A percentile compares a stretch with the other conserved stretches of the same genome.
Evolutionary conservation across 2,888 invertebrate species (phyloP).

Genomic region (Odontothrips loti): DNA sequence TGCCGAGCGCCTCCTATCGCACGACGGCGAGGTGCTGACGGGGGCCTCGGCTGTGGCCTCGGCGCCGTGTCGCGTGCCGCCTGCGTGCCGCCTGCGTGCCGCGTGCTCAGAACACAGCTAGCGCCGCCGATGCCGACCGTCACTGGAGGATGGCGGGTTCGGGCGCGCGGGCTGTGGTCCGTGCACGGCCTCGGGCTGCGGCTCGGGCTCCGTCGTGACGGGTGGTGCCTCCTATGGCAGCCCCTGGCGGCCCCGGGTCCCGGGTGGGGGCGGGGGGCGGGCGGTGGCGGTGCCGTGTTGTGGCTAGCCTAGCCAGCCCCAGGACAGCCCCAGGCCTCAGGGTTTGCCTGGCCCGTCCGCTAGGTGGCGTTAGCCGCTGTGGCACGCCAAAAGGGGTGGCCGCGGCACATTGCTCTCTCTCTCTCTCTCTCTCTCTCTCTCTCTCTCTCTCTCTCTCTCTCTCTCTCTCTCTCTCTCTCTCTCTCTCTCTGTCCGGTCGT

Average conservation of each 20-base stretch:
- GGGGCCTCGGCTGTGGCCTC: background rate
- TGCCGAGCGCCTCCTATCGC: background rate
- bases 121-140: background rate
- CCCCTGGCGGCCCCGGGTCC: too few species aligned
- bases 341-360: background rate
- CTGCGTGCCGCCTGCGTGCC: background rate
- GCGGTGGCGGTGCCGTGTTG: too few species aligned
- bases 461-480: too few species aligned
- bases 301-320: too few species aligned
- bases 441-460: too few species aligned
- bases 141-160: background rate
- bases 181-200: background rate
- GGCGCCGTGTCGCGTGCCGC: background rate
- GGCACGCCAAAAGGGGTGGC: background rate
- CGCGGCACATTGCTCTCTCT: too few species aligned
- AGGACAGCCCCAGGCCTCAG: background rate
- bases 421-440: too few species aligned
- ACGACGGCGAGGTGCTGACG: background rate
- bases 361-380: background rate
- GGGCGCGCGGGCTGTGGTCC: background rate
- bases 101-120: background rate
- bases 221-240: too few species aligned
- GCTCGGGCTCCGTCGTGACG: too few species aligned
- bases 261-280: too few species aligned
- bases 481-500: too few species aligned